Evolutionary conservation across 2,113 vertebrate species (phyloP).

Genomic region (Xiphophorus hellerii): DNA sequence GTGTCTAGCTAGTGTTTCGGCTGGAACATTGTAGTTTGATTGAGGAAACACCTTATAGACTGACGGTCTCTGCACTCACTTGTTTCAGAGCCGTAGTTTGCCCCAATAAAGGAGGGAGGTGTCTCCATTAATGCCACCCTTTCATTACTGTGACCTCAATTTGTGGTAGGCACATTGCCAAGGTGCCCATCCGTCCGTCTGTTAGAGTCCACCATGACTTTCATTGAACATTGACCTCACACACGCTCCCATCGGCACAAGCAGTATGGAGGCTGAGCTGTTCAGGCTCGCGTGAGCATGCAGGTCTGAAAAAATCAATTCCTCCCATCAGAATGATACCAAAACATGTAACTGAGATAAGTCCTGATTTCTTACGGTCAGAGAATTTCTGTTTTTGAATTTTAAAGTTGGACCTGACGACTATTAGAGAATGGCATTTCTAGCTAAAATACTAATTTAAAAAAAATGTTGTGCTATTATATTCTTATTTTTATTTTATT

Average conservation of each 20-base stretch:
- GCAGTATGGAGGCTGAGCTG: neutral
- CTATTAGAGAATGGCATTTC: no score
- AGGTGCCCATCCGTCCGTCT: slow-evolving; percentile 36
- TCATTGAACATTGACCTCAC: slow-evolving; percentile 25
- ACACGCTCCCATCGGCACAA: neutral
- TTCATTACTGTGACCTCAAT: slow-evolving; percentile 70
- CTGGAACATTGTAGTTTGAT: slow-evolving; percentile 22
- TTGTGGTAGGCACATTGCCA: slow-evolving; percentile 47
- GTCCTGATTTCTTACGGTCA: no score
- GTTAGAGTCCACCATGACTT: slow-evolving; percentile 24
- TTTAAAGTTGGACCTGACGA: no score
- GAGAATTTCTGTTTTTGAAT: no score
- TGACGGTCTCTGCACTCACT: neutral
- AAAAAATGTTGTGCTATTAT: no score
- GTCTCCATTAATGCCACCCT: slow-evolving; percentile 39
- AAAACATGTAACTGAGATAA: neutral
- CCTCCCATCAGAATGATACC: neutral
- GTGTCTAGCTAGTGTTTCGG: slow-evolving; percentile 15
- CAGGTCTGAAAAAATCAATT: neutral
- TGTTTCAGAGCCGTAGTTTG: slow-evolving; percentile 23
- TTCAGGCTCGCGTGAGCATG: slow-evolving; percentile 1
- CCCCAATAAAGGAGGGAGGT: neutral
- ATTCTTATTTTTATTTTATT: no score
- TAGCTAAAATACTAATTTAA: no score
- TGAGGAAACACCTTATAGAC: slow-evolving; percentile 20